Percentiles rank a stretch among this genome's conserved stretches.
Conservation (phyloP, 2,797 vertebrate genomes). For the Parambassis ranga region DNA sequence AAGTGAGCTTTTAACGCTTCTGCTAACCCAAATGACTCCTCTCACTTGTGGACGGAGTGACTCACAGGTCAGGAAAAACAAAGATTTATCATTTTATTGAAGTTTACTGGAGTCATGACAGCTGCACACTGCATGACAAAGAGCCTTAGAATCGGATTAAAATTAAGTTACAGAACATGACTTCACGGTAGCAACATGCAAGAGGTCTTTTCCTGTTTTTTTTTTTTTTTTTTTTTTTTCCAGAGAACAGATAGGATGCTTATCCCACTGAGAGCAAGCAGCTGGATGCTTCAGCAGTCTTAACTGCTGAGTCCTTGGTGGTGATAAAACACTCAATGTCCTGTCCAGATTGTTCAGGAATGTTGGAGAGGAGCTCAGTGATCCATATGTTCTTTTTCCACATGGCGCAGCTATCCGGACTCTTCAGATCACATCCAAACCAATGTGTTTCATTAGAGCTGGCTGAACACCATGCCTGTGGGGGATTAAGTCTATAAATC, state of each 20-base stretch:
- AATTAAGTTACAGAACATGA: constrained; percentile 19
- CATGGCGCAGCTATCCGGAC: constrained; percentile 53
- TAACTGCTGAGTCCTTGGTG: constrained; percentile 41
- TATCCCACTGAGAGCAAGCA: constrained; percentile 27
- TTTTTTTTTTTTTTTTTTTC: no score
- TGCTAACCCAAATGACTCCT: constrained; percentile 45
- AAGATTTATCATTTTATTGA: neutral
- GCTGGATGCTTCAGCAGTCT: constrained; percentile 41
- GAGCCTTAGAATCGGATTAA: neutral
- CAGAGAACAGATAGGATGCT: constrained; percentile 42
- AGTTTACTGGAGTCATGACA: no score
- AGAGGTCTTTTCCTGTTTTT: constrained; percentile 44
- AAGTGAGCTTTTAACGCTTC: constrained; percentile 33
- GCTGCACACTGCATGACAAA: neutral
- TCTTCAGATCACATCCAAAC: constrained; percentile 63
- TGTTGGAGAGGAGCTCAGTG: constrained; percentile 61
- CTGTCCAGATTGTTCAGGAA: constrained; percentile 78
- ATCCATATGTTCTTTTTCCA: constrained; percentile 74
- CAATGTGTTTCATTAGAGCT: constrained; percentile 71
- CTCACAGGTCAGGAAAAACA: constrained; percentile 29
- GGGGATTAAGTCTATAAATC: constrained; percentile 72
- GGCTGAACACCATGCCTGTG: constrained; percentile 49
- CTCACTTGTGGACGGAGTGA: constrained; percentile 37
- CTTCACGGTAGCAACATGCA: constrained; percentile 1
- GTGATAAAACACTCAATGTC: constrained; percentile 73